phyloP scores from a whole-genome alignment of 1,140 invertebrate species.

The Eciton burchellii region DNA sequence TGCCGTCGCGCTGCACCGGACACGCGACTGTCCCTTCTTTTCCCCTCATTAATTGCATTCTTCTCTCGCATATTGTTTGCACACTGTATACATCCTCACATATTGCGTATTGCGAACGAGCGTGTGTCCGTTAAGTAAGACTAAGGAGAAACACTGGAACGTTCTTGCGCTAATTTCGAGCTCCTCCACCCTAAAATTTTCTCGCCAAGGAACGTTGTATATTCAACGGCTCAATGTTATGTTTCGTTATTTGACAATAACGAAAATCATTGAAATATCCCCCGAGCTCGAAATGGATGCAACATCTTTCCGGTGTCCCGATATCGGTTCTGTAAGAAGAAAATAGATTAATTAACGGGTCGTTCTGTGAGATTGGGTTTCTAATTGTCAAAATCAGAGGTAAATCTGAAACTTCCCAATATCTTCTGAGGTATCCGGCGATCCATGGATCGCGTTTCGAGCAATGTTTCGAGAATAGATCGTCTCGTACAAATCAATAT shows the following conservation, averaged over 20 bases:
- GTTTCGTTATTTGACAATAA: constrained; percentile 54
- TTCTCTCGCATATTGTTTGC: constrained; percentile 16
- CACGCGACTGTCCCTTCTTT: constrained; percentile 23
- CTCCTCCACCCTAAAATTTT: constrained; percentile 15
- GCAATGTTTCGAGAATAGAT: background rate
- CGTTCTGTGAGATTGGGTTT: background rate
- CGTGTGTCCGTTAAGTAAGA: constrained; percentile 28
- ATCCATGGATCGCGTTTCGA: background rate
- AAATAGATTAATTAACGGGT: constrained; percentile 19
- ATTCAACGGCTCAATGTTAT: constrained; percentile 32
- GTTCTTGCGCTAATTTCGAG: constrained; percentile 31
- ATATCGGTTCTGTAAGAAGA: constrained; percentile 6
- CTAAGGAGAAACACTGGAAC: constrained; percentile 13
- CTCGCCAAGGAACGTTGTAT: background rate
- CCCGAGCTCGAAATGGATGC: constrained; percentile 13
- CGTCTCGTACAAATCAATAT: background rate
- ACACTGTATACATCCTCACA: constrained; percentile 13
- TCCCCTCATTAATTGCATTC: constrained; percentile 3
- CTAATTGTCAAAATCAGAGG: constrained; percentile 6
- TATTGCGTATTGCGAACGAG: constrained; percentile 29
- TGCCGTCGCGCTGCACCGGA: constrained; percentile 6
- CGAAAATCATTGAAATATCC: constrained; percentile 19
- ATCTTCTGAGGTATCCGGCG: background rate
- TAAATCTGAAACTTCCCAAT: background rate
- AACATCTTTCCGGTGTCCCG: constrained; percentile 17